phyloP scores from a whole-genome alignment of 2,797 vertebrate species.

The Pseudomugil gertrudae region DNA sequence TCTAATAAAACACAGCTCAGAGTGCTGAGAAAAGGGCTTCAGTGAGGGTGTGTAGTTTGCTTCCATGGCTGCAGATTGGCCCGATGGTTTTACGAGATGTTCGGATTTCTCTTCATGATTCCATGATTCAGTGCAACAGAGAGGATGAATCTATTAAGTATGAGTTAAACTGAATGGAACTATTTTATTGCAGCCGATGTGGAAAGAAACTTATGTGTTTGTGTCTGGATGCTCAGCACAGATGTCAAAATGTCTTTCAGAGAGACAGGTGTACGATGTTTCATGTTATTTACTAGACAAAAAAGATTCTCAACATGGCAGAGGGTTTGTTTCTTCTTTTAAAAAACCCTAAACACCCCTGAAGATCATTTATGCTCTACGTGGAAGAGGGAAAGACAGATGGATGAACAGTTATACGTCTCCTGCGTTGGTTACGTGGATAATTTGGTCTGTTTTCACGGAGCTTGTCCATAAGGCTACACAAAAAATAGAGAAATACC shows the following conservation, averaged over 20 bases:
- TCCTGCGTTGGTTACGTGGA: too few species aligned
- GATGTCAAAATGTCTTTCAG: background rate
- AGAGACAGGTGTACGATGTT: background rate
- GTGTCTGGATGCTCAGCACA: background rate
- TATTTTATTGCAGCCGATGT: background rate
- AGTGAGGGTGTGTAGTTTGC: conserved; percentile 11
- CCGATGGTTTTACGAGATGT: background rate
- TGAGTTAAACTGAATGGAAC: background rate
- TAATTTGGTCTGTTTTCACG: too few species aligned
- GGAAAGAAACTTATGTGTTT: background rate
- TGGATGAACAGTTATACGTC: too few species aligned
- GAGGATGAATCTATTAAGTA: background rate
- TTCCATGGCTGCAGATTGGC: background rate
- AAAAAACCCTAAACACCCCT: background rate
- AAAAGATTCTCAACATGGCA: background rate
- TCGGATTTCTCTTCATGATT: background rate
- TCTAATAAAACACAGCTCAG: conserved; percentile 16
- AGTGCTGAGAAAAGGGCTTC: background rate
- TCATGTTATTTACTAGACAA: background rate
- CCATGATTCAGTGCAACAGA: background rate
- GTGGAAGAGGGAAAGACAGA: too few species aligned
- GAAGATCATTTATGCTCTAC: too few species aligned
- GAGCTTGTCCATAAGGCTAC: too few species aligned
- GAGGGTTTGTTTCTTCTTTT: background rate
- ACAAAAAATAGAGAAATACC: too few species aligned